These are phyloP conservation scores for Leptatherina wallacei DNA, from an alignment of 2,797 vertebrate genomes.

Conservation along the genomic window DNA sequence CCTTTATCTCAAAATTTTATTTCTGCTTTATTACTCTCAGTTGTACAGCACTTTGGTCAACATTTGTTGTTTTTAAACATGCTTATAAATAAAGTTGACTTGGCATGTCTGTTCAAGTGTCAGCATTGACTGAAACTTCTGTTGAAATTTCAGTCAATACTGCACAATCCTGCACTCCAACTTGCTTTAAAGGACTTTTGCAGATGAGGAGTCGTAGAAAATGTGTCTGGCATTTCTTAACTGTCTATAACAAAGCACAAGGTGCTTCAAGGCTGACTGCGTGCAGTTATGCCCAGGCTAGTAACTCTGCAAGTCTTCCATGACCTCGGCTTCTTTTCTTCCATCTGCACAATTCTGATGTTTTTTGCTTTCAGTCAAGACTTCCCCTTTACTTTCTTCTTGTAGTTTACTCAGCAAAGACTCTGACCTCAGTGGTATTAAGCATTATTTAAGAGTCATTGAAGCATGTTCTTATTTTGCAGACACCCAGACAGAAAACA, in stretches of 20 bases:
- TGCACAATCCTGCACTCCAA: slow-evolving; percentile 47
- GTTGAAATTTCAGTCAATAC: background rate
- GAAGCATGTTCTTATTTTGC: slow-evolving; percentile 14
- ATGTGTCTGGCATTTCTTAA: slow-evolving; percentile 58
- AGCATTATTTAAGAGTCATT: slow-evolving; percentile 17
- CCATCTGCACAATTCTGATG: background rate
- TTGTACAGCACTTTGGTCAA: too few relatives aligned
- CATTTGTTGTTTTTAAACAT: too few relatives aligned
- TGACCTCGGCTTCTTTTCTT: slow-evolving; percentile 9
- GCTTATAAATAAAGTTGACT: too few relatives aligned
- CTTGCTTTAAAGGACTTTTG: slow-evolving; percentile 31
- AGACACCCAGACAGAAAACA: slow-evolving; percentile 12
- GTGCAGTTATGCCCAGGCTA: slow-evolving; percentile 24
- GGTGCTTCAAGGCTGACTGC: slow-evolving; percentile 13
- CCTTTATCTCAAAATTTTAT: too few relatives aligned
- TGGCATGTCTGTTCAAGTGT: too few relatives aligned
- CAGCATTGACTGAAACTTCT: too few relatives aligned
- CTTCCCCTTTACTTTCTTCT: background rate
- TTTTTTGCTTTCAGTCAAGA: slow-evolving; percentile 28
- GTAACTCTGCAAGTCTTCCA: slow-evolving; percentile 15
- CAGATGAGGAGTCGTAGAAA: slow-evolving; percentile 49
- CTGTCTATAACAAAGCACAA: slow-evolving; percentile 35
- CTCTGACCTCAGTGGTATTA: background rate
- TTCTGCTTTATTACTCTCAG: too few relatives aligned
- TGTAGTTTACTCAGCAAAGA: slow-evolving; percentile 13